Base-by-base conservation (phyloP, 64 coral and sea anemone genomes). In the Trachythela sp. region DNA sequence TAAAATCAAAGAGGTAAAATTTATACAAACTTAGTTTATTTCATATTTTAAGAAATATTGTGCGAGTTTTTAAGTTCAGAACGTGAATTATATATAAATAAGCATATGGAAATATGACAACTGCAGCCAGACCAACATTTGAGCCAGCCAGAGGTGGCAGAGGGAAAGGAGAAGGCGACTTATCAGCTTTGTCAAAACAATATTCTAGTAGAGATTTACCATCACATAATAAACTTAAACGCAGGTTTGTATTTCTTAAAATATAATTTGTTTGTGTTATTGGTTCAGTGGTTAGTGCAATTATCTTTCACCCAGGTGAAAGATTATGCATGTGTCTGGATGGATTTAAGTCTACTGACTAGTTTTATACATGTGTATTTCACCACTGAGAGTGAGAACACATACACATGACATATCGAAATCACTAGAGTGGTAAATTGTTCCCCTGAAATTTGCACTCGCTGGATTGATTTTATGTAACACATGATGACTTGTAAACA, bases 61-160 rank as follows among this genome's bases (percentile, higher is more conserved):
- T 18, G 56, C 8, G 56, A 64, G 17, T 64, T 64, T n/a, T 64
- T 2, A 0, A 0, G 20, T n/a, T n/a, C 30, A 80, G 30, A 80
- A 80, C 20, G 20, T 38, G 32, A 80, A 37, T 80, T 4, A 13
- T 56, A 34, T 17, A 9, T 36, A n/a, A 48, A 2, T 76, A 0
- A 87, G 26, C 15, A 84, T 32, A 31, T 48, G 32, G 1, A 42
- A 58, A 39, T 32, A 99, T 99, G 96, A 99, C 96, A 54, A 99
- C 96, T 40, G 96, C 96, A 11, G 96, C 96, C n/a, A 99, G 96
- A 80, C 96, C 96, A 14, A 99, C 96, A 39, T 99, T 94, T 94
- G 96, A 99, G 51, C 88, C 96, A 13, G 96, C 96, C 24, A 99
- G 94, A 91, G 96, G 96, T 0, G 96, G 96, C 26, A 77, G 96